phyloP scores from a whole-genome alignment of 1,140 invertebrate genomes.

The Prorops nasuta region DNA sequence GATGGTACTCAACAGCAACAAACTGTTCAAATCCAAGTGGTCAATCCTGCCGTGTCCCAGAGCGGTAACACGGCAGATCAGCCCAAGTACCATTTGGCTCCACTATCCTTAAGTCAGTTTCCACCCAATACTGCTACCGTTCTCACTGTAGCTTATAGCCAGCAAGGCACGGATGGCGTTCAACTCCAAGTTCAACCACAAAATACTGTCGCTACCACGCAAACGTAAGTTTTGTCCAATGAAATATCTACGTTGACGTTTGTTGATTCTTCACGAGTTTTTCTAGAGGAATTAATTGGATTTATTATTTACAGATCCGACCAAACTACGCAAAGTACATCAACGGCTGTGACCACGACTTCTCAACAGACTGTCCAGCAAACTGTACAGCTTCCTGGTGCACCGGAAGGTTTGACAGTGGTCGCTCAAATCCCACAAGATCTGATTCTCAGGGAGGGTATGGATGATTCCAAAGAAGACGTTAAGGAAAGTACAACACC shows the following conservation, averaged over 20 bases:
- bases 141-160: slow-evolving; percentile 70
- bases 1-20: slow-evolving; percentile 69
- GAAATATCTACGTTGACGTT: neutral
- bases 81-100: slow-evolving; percentile 69
- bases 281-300: neutral
- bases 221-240: slow-evolving; percentile 49
- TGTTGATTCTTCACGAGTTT: neutral
- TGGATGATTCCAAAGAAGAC: slow-evolving; percentile 56
- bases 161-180: slow-evolving; percentile 57
- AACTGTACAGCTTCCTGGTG: slow-evolving; percentile 52
- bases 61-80: slow-evolving; percentile 58
- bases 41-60: slow-evolving; percentile 60
- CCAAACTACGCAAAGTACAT: slow-evolving; percentile 53
- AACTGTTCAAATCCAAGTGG: slow-evolving; percentile 75
- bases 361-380: slow-evolving; percentile 51
- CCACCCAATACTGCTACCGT: slow-evolving; percentile 64
- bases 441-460: slow-evolving; percentile 60
- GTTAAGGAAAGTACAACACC: slow-evolving; percentile 54
- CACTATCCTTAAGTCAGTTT: slow-evolving; percentile 62
- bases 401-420: slow-evolving; percentile 64
- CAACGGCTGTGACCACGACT: slow-evolving; percentile 48
- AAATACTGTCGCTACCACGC: slow-evolving; percentile 54
- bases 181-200: slow-evolving; percentile 58
- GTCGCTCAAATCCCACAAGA: slow-evolving; percentile 68
- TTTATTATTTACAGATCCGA: slow-evolving; percentile 40